Conservation (phyloP, 2,888 invertebrate genomes). For the Mimas tiliae region DNA sequence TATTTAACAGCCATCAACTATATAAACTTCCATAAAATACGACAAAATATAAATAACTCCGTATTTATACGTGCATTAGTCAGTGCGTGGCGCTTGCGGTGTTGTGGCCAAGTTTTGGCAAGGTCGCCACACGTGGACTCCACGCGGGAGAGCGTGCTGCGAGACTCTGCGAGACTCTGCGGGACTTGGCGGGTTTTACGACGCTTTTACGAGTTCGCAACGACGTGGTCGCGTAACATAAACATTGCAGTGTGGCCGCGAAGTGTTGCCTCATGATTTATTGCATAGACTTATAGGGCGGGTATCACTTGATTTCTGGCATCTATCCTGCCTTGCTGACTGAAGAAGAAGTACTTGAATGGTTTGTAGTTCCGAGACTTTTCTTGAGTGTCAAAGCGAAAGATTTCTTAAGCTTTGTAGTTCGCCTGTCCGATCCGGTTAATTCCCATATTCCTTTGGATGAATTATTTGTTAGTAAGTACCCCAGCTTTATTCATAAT, state of each 20-base stretch:
- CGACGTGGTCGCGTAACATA: conserved; percentile 24
- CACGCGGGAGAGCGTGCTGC: neutral
- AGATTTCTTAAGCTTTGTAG: too few species aligned
- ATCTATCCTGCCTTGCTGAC: neutral
- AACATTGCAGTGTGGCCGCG: conserved; percentile 19
- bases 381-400: too few species aligned
- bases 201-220: conserved; percentile 17
- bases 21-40: conserved; percentile 6
- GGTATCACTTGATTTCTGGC: neutral
- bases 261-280: conserved; percentile 10
- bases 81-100: conserved; percentile 8
- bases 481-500: too few species aligned
- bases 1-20: neutral
- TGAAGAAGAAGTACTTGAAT: neutral
- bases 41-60: conserved; percentile 15
- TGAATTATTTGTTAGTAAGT: too few species aligned
- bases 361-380: too few species aligned
- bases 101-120: conserved; percentile 26
- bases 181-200: conserved; percentile 9
- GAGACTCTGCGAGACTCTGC: conserved; percentile 10
- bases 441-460: too few species aligned
- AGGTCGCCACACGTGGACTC: conserved; percentile 23
- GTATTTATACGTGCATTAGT: conserved; percentile 18
- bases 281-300: neutral
- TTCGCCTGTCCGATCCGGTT: too few species aligned